Evolutionary conservation across 2,113 vertebrate genomes (phyloP).

Genomic region (Enhydra lutris): DNA sequence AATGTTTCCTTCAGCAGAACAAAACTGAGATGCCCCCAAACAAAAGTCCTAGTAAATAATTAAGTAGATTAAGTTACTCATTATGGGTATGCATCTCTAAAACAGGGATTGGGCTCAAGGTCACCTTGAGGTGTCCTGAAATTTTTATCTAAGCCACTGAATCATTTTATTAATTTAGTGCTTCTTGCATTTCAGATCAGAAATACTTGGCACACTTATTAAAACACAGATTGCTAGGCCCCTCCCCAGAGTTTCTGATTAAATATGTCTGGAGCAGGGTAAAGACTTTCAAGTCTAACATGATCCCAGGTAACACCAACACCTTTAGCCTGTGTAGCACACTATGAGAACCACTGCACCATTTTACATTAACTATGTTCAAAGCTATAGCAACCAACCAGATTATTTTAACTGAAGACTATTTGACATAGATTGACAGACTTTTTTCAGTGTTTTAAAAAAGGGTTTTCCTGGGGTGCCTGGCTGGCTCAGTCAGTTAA

Average conservation of each 20-base stretch:
- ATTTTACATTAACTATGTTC: neutral
- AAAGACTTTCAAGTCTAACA: neutral
- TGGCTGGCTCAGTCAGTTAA: neutral
- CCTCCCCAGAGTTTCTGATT: neutral
- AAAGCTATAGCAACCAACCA: neutral
- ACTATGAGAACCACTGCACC: neutral
- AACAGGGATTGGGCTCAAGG: neutral
- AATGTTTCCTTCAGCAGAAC: constrained; percentile 32
- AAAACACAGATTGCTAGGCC: neutral
- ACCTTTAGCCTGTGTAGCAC: neutral
- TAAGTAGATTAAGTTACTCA: constrained; percentile 39
- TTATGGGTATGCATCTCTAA: neutral
- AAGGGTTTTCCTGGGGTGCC: neutral
- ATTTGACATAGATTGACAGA: neutral
- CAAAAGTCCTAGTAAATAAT: constrained; percentile 48
- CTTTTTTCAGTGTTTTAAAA: neutral
- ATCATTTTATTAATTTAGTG: constrained; percentile 25
- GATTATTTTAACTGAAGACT: constrained; percentile 6
- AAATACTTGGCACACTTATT: neutral
- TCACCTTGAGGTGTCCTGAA: constrained; percentile 4
- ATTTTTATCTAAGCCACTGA: constrained; percentile 35
- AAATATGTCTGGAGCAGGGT: neutral
- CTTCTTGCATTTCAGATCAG: constrained; percentile 28
- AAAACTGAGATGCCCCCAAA: constrained; percentile 20
- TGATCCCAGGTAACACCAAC: neutral